Base-by-base conservation (phyloP, 2,113 vertebrate genomes). In the Corythaixoides concolor region DNA sequence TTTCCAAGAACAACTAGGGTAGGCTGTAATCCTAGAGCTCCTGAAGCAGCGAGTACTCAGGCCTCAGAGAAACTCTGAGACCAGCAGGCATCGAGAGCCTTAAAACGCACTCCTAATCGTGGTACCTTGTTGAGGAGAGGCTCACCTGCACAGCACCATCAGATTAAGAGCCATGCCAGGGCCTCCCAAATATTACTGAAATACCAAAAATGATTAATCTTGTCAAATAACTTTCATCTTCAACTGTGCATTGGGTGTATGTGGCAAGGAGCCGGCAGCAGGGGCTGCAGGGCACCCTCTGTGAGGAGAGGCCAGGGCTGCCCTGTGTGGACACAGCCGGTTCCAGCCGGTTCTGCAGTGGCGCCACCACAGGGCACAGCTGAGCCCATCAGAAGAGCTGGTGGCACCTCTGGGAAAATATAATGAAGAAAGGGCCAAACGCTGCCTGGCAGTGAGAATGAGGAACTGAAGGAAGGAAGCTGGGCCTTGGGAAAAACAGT, bases 161-260 rank as follows among this genome's bases (percentile, higher is more conserved):
- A 60, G 10, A 15, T 5, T 62, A n/a, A 55, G 18, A 39, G 39
- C 39, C 2, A 1, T 21, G 6, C 27, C 53, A 59, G 28, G 8
- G 33, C 33, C 27, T 35, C 53, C 8, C 24, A 26, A 19, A 24
- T 23, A 30, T 6, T 39, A 41, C 35, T 13, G 32, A 41, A 84
- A 55, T 8, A 27, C 9, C 26, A 21, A 47, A 41, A 55, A 32
- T 16, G 0, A 33, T 27, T 69, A 12, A 18, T 55, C 43, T 50
- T 35, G 8, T 9, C 28, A 41, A 74, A 32, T 18, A 66, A 23
- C 17, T 17, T 19, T 12, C 6, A 13, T 6, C 12, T 6, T n/a
- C 2, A 1, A 8, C 39, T 2, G 3, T 8, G n/a, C 30, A 5
- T 3, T 4, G 5, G 8, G 13, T 11, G 22, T 7, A 6, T 16